Evolutionary conservation across 2,113 vertebrate genomes (phyloP).

Genomic region (Sturnira hondurensis): DNA sequence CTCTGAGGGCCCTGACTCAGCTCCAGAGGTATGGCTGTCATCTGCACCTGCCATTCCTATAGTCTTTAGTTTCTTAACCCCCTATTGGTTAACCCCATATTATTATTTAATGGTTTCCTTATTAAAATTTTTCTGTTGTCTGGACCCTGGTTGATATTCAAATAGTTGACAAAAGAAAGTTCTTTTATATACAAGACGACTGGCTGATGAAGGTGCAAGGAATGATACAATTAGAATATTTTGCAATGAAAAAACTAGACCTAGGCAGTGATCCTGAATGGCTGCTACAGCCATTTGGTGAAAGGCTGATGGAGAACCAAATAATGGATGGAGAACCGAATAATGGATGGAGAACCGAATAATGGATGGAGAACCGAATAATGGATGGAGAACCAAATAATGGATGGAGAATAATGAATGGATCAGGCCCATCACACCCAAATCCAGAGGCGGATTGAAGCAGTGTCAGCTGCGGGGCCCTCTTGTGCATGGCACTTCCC

Average conservation of each 20-base stretch:
- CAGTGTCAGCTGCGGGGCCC: neutral
- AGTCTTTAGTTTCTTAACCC: neutral
- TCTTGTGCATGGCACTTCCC: neutral
- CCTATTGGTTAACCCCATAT: neutral
- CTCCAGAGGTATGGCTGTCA: neutral
- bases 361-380: neutral
- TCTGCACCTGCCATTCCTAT: neutral
- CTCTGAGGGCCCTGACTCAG: neutral
- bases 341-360: too few species aligned
- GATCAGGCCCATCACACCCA: neutral
- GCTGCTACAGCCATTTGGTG: neutral
- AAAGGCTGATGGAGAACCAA: neutral
- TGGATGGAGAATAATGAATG: neutral
- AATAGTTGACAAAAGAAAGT: neutral
- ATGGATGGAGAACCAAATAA: too few species aligned
- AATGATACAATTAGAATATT: neutral
- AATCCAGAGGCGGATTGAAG: neutral
- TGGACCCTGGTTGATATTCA: neutral
- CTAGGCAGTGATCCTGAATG: neutral
- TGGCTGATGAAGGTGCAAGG: neutral
- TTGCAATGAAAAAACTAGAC: neutral
- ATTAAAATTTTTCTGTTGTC: neutral
- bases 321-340: too few species aligned
- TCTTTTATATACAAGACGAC: neutral
- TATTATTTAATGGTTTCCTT: neutral